These are phyloP conservation scores for Pelmatolapia mariae DNA, from an alignment of 2,113 vertebrate species.

Conservation along the genomic window DNA sequence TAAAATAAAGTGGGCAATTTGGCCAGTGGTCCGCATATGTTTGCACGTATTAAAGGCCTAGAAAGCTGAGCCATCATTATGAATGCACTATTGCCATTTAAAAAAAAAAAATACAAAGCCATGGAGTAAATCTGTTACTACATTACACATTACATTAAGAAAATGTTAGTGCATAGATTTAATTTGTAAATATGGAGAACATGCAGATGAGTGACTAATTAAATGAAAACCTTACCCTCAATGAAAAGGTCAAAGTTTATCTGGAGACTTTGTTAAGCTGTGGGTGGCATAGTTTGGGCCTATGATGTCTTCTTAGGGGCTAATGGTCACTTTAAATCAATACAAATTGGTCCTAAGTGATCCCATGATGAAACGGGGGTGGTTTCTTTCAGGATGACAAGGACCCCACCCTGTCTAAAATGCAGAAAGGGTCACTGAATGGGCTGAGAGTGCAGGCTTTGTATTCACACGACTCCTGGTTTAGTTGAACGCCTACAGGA, in stretches of 20 bases:
- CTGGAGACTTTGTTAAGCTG: neutral
- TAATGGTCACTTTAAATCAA: neutral
- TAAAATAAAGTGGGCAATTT: neutral
- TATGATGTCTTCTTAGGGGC: neutral
- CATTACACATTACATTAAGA: neutral
- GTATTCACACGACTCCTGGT: neutral
- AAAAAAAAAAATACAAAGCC: neutral
- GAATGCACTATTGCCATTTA: neutral
- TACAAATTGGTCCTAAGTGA: neutral
- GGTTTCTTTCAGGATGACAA: neutral
- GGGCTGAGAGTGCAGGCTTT: neutral
- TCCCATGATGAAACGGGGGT: neutral
- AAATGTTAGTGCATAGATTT: neutral
- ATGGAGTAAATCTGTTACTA: neutral
- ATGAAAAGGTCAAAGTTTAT: neutral
- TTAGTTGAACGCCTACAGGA: neutral
- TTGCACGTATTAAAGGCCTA: neutral
- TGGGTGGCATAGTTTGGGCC: neutral
- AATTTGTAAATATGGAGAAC: neutral
- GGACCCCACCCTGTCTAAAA: neutral
- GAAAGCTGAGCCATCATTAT: neutral
- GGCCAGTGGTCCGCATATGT: neutral
- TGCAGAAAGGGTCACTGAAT: neutral
- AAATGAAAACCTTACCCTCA: neutral
- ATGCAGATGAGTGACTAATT: neutral